Base-by-base conservation (phyloP, 2,113 vertebrate species). In the Camelus dromedarius region DNA sequence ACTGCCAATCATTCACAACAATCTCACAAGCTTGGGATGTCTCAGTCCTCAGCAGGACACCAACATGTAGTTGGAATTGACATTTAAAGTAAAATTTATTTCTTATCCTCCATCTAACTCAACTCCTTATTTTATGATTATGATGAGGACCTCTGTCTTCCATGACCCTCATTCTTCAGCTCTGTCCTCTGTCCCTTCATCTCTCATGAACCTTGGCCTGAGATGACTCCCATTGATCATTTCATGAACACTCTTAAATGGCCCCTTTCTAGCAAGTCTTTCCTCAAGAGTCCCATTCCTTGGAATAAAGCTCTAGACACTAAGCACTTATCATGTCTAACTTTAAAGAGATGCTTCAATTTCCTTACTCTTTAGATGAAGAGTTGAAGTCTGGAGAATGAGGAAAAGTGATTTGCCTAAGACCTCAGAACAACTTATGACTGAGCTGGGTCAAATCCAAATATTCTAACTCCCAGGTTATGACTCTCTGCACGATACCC, bases 61-160 rank as follows among this genome's bases (percentile, higher is more conserved):
- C 52, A 56, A 91, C 10, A 62, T 50, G 19, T 20, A 52, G 35
- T 76, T 82, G 56, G 58, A 66, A 72, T 0, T 67, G 75, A 52
- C 28, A 76, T 92, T 84, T 81, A 66, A 92, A 95, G 24, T 75
- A 46, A 93, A 92, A 26, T 38, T 86, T 38, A 52, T 24, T 30
- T 83, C 46, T 95, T 48, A 69, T 64, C 38, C n/a, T 79, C 26
- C 28, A 3, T 89, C 8, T 50, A 82, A 38, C 32, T 20, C 67
- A 83, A 48, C 14, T 83, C 30, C 72, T 69, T 56, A 52, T 90
- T 93, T 95, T 91, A 58, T n/a, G 70, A 80, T 75, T 84, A 72
- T 64, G 12, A n/a, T 9, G 15, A 67, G n/a, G 26, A 58, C 15
- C 18, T 20, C 30, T 95, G 48, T 76, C 11, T 15, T 70, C 64